Percentiles rank a stretch among this genome's conserved stretches.
phyloP scores from a whole-genome alignment of 2,888 invertebrate species.

The Chelonus formosanus region DNA sequence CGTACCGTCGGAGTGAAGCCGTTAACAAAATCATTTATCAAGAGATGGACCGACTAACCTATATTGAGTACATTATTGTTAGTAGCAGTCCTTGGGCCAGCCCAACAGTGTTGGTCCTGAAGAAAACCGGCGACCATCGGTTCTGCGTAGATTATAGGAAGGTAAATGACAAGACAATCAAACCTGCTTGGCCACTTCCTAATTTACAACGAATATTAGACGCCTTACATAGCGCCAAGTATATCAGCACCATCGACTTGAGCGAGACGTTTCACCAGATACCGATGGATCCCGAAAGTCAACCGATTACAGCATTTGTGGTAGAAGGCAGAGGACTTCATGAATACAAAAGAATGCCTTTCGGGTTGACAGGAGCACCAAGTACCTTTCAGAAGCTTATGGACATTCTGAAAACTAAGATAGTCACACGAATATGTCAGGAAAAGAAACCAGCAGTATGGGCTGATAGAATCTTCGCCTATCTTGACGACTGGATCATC shows the following conservation, averaged over 20 bases:
- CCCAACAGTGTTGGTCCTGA: slow-evolving; percentile 26
- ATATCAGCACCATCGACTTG: slow-evolving; percentile 28
- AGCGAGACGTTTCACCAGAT: slow-evolving; percentile 32
- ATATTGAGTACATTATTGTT: slow-evolving; percentile 18
- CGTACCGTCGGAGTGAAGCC: too few relatives aligned
- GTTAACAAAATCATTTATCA: too few relatives aligned
- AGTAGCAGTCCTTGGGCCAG: slow-evolving; percentile 35
- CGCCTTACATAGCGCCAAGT: slow-evolving; percentile 24
- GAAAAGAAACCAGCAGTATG: not conserved
- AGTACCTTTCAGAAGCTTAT: slow-evolving; percentile 26
- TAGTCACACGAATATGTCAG: not conserved
- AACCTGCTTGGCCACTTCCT: slow-evolving; percentile 28
- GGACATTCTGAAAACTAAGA: slow-evolving; percentile 6
- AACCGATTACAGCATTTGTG: slow-evolving; percentile 17
- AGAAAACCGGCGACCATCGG: slow-evolving; percentile 20
- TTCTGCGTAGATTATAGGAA: slow-evolving; percentile 28
- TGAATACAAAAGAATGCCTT: slow-evolving; percentile 24
- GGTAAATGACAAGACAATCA: slow-evolving; percentile 23
- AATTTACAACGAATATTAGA: slow-evolving; percentile 22
- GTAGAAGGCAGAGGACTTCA: slow-evolving; percentile 21
- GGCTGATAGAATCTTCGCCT: not conserved
- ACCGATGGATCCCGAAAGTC: slow-evolving; percentile 18
- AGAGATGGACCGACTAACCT: slow-evolving; percentile 12
- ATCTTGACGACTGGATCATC: slow-evolving; percentile 18
- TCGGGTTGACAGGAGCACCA: slow-evolving; percentile 27